phyloP scores from a whole-genome alignment of 2,113 vertebrate species.

The Nycticorax nycticorax region DNA sequence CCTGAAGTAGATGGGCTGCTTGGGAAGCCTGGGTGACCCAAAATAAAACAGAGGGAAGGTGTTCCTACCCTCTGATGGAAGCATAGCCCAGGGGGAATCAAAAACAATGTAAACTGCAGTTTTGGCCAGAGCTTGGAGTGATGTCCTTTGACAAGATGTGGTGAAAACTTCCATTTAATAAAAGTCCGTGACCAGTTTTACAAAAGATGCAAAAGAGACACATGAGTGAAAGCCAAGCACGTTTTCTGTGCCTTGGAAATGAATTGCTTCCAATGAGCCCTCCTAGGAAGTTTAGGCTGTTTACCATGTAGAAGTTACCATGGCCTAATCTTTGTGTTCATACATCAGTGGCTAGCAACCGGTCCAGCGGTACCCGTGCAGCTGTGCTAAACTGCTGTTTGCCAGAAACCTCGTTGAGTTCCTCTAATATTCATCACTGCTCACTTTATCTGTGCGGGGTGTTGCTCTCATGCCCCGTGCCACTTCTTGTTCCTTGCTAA shows the following conservation, averaged over 20 bases:
- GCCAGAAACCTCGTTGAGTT: neutral
- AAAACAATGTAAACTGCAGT: neutral
- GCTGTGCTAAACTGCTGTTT: neutral
- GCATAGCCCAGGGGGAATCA: neutral
- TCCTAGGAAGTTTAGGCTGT: neutral
- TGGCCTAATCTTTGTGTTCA: neutral
- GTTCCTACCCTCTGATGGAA: neutral
- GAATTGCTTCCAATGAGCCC: neutral
- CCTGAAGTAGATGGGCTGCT: neutral
- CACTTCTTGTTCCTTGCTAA: neutral
- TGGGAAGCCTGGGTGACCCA: neutral
- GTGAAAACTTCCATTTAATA: neutral
- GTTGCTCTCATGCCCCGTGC: fast-evolving
- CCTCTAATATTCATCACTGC: fast-evolving
- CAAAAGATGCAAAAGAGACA: neutral
- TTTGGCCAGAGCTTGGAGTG: neutral
- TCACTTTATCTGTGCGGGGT: fast-evolving
- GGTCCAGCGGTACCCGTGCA: neutral
- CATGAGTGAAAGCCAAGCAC: neutral
- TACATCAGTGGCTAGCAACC: neutral
- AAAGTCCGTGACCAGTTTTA: neutral
- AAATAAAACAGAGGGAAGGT: neutral
- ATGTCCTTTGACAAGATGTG: neutral
- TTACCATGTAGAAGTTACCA: neutral
- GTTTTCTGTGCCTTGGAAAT: slow-evolving; percentile 14